Base-by-base conservation (phyloP, 2,113 vertebrate species). In the Pao palembangensis region DNA sequence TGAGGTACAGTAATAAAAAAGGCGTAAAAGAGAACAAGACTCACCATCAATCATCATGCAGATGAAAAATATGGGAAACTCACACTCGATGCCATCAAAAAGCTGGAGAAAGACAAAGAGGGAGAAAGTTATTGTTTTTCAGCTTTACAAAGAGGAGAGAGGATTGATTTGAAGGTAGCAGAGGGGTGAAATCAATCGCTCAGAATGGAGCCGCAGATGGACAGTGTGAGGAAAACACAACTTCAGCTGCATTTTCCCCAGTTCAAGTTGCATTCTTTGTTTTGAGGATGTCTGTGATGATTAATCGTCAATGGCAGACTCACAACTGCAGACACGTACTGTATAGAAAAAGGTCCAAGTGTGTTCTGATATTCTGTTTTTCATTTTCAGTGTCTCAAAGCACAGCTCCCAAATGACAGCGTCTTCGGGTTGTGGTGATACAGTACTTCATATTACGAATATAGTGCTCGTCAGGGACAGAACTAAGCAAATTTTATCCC, bases 1-100 rank as follows among this genome's bases (percentile, higher is more conserved):
- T n/a, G 34, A 38, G 34, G 34, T 11, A 38, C 34, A 2, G 34
- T 38, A 1, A 38, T 38, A 38, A 38, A 38, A 38, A 23, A 55
- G 51, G 38, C 47, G 48, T 42, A 67, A 66, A 57, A 20, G 8
- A 8, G 51, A 71, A 76, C 18, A 50, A 69, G 64, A 88, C 97
- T 94, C 89, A 99, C 97, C 97, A 77, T 99, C 96, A 74, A 99
- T 99, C 88, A 98, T 95, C 96, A 99, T 96, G 85, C 94, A 95
- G 90, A 99, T 94, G 80, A 95, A 99, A 87, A 99, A 99, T 58
- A 99, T 85, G 59, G 97, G 96, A 81, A 99, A 99, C 93, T 99
- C 95, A 82, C 97, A 99, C 79, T 99, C 96, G 67, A 99, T 98
- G 64, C 95, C 96, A 79, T 99, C 97, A 88, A 99, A 99, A 42